Base-by-base conservation (phyloP, 2,113 vertebrate genomes). In the Nothoprocta perdicaria region DNA sequence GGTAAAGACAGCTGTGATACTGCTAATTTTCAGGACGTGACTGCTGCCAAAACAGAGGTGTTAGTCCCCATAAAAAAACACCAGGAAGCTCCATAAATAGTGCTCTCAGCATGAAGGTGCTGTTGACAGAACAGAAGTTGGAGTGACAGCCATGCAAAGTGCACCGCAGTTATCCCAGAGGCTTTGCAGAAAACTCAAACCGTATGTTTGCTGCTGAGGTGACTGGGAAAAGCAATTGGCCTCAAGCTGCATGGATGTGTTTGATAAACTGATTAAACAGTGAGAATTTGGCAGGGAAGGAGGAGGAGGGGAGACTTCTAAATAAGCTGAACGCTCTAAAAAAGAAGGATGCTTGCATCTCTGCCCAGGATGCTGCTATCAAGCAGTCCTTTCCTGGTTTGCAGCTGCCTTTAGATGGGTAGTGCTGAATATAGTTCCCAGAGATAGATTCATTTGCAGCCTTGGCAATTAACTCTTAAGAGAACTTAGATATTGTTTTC, bases 21-120 rank as follows among this genome's bases (percentile, higher is more conserved):
- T 87, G 75, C 29, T 87, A 60, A 95, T 95, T 95, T 95, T 93
- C 75, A 80, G 84, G 65, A 43, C 89, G 57, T 85, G 57, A 85
- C 38, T 77, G 29, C 68, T 95, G 88, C 84, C 92, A 93, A 90
- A 90, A 80, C 33, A 75, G 72, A 94, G 81, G 81, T 85, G 79
- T 74, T 52, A 71, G 57, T 71, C 31, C 24, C 27, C 23, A 77
- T 74, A 65, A 92, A 95, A 88, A 74, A 67, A 40, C n/a, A 38
- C 85, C 91, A 89, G 79, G 46, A 87, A 92, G 52, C 60, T 87
- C 27, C 45, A 95, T 84, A 95, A 93, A 92, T 82, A 95, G 31
- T 38, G 77, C 13, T 93, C 71, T 12, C 63, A 71, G 63, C 7
- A 7, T 80, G 81, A 85, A 52, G 75, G 72, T 63, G 22, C 31